Percentiles rank a stretch among this genome's conserved stretches.
These are phyloP conservation scores for Paramormyrops kingsleyae DNA, from an alignment of 2,113 vertebrate genomes.

Conservation along the genomic window DNA sequence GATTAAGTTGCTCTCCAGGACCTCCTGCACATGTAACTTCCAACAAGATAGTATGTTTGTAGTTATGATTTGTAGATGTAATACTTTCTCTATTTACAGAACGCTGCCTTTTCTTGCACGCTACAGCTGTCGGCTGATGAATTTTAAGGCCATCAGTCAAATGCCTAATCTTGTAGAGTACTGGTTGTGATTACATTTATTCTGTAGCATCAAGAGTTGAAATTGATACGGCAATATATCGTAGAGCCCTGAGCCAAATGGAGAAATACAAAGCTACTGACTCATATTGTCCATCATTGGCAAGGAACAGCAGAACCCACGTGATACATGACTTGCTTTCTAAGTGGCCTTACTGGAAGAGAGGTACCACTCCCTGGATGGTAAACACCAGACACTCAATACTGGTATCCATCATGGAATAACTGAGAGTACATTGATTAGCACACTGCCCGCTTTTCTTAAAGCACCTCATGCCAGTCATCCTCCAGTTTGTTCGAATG, in stretches of 20 bases:
- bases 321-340: background rate
- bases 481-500: background rate
- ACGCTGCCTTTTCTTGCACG: background rate
- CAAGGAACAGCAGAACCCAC: background rate
- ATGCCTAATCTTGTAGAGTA: background rate
- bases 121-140: background rate
- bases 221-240: background rate
- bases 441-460: background rate
- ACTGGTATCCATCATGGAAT: background rate
- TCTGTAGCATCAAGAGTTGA: background rate
- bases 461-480: background rate
- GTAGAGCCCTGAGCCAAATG: background rate
- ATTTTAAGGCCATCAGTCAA: background rate
- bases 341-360: background rate
- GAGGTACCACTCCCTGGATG: background rate
- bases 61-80: background rate
- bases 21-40: background rate
- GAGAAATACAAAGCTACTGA: background rate
- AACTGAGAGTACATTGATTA: background rate
- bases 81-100: background rate
- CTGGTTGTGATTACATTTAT: background rate
- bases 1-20: background rate
- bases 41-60: slow-evolving; percentile 1
- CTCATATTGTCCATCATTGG: background rate
- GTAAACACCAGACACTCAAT: background rate